Percentiles rank a stretch among this genome's conserved stretches.
These are phyloP conservation scores for Ennomos fuscantarius DNA, from an alignment of 2,888 invertebrate genomes.

Conservation along the genomic window DNA sequence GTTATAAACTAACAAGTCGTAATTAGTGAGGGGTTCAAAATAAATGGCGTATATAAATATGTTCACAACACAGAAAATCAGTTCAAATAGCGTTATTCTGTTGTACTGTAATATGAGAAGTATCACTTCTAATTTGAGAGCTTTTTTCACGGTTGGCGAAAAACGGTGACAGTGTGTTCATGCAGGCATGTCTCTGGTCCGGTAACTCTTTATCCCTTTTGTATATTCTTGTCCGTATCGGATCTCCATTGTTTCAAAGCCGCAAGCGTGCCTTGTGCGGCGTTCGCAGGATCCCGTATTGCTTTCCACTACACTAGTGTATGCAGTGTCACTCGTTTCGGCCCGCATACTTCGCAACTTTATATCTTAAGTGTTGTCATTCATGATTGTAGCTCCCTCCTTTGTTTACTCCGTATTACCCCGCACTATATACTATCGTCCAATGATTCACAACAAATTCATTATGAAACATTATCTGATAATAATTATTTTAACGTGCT, in stretches of 20 bases:
- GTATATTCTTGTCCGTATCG: constrained; percentile 34
- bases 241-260: constrained; percentile 19
- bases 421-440: not conserved
- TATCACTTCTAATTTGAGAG: constrained; percentile 37
- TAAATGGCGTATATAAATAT: too few species aligned
- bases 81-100: constrained; percentile 5
- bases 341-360: constrained; percentile 28
- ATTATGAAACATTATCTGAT: constrained; percentile 5
- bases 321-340: constrained; percentile 38
- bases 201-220: constrained; percentile 37
- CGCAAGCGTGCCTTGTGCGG: constrained; percentile 8
- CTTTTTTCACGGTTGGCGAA: constrained; percentile 41
- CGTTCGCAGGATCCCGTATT: constrained; percentile 13
- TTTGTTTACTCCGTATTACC: constrained; percentile 5
- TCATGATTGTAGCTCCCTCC: constrained; percentile 8
- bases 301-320: constrained; percentile 4
- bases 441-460: constrained; percentile 13
- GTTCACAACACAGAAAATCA: too few species aligned
- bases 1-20: too few species aligned
- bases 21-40: too few species aligned
- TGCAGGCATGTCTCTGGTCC: constrained; percentile 53
- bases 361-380: constrained; percentile 14
- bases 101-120: constrained; percentile 21
- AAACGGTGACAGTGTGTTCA: constrained; percentile 60
- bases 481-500: not conserved